Base-by-base conservation (phyloP, 2,888 invertebrate genomes). In the Atrina japonica region DNA sequence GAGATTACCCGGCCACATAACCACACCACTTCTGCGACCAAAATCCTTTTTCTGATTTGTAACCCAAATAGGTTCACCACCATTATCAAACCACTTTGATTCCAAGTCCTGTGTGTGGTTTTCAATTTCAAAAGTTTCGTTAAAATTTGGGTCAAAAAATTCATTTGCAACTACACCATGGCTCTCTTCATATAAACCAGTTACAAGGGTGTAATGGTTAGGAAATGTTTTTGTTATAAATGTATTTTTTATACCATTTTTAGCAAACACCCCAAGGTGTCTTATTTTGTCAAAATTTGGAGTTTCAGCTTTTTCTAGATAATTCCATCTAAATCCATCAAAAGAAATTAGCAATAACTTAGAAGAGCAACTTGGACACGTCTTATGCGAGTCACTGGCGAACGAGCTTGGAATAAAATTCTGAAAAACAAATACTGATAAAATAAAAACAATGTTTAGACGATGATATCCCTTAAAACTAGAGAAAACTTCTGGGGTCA, bases 201-300 rank as follows among this genome's bases (percentile, higher is more conserved):
- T 95, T 0, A 93, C 94, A 65, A 95, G 93, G 0, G 94, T 92
- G 83, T 94, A 94, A 89, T 95, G 95, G 90, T 95, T 95, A 0
- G 95, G 94, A 84, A 94, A 94, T 0, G 95, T 95, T 90, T 94
- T 94, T 0, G 95, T 95, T 2, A 86, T 76, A 68, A 89, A 90
- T 1, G 83, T 79, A 78, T 88, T 87, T 59, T 82, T 83, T 52
- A 88, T 27, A 18, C 87, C 87, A n/a, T 93, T 92, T 70, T 93
- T 92, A 0, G 93, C 91, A 75, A 92, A 91, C 3, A 93, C 92
- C 5, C 94, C 94, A 67, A 91, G 85, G 16, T 88, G 83, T 47
- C 92, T 92, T 49, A 95, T 83, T 64, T 89, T 88, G 52, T 93
- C 91, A 90, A 95, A 91, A 78, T 92, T 92, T 0, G 94, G 93